Evolutionary conservation across 2,113 vertebrate genomes (phyloP).

Genomic region (Rhinolophus sinicus): DNA sequence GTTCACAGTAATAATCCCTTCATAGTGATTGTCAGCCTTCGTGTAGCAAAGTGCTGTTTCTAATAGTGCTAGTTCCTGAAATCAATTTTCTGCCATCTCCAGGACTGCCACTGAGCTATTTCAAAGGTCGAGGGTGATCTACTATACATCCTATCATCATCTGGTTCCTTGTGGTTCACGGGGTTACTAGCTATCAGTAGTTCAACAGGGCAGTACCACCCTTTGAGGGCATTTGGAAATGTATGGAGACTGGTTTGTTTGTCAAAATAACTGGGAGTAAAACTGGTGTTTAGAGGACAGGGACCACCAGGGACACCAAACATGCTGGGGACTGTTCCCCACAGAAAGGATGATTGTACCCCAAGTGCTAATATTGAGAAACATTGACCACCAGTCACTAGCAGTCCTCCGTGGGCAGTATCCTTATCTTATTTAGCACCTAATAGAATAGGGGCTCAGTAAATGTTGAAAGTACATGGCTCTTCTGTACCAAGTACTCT

Average conservation of each 20-base stretch:
- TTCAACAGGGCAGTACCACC: not conserved
- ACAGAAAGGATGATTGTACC: not conserved
- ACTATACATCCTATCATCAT: not conserved
- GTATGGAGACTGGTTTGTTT: not conserved
- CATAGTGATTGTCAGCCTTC: not conserved
- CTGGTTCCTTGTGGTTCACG: not conserved
- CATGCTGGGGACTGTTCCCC: not conserved
- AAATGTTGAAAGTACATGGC: not conserved
- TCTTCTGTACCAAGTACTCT: not conserved
- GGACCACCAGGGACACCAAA: not conserved
- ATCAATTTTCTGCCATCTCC: not conserved
- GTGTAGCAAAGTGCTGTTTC: constrained; percentile 26
- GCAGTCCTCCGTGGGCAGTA: not conserved
- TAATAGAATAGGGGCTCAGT: not conserved
- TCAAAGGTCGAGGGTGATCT: not conserved
- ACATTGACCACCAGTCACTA: not conserved
- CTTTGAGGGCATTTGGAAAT: constrained; percentile 6
- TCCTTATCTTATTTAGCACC: not conserved
- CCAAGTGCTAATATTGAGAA: not conserved
- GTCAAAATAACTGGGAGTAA: constrained; percentile 13
- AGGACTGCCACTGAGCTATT: not conserved
- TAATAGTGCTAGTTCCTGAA: not conserved
- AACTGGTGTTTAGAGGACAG: not conserved
- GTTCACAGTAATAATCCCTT: constrained; percentile 45
- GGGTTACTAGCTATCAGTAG: not conserved